A percentile compares a stretch with the other conserved stretches of the same genome.
phyloP scores from a whole-genome alignment of 2,797 vertebrate species.

The Sebastes cheni region DNA sequence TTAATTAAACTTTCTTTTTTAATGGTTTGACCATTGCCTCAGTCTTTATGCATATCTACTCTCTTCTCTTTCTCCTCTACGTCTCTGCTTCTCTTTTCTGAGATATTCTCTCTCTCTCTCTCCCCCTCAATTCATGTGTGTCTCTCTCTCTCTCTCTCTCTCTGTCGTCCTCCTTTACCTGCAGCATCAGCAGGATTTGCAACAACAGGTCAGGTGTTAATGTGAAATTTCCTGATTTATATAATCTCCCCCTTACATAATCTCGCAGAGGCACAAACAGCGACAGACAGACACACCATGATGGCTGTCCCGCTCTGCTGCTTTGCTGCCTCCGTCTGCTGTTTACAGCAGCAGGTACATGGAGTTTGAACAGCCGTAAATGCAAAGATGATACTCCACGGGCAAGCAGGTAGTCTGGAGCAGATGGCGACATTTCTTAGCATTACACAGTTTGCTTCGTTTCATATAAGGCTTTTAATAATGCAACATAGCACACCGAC shows the following conservation, averaged over 20 bases:
- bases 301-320: constrained; percentile 17
- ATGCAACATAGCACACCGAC: neutral
- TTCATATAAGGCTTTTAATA: neutral
- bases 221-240: constrained; percentile 50
- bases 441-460: neutral
- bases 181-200: constrained; percentile 52
- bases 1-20: neutral
- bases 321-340: constrained; percentile 16
- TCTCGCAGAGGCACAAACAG: constrained; percentile 24
- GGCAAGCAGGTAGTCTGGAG: neutral
- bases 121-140: too few relatives aligned
- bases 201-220: constrained; percentile 59
- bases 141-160: neutral
- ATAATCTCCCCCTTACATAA: constrained; percentile 56
- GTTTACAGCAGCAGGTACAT: constrained; percentile 20
- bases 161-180: constrained; percentile 21
- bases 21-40: neutral
- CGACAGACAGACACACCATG: constrained; percentile 27
- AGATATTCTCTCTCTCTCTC: neutral
- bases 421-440: neutral
- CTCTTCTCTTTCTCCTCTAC: too few relatives aligned
- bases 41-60: neutral
- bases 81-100: neutral
- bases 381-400: neutral
- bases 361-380: neutral